Conservation (phyloP, 2,797 vertebrate species). For the Steatocranus sp. region DNA sequence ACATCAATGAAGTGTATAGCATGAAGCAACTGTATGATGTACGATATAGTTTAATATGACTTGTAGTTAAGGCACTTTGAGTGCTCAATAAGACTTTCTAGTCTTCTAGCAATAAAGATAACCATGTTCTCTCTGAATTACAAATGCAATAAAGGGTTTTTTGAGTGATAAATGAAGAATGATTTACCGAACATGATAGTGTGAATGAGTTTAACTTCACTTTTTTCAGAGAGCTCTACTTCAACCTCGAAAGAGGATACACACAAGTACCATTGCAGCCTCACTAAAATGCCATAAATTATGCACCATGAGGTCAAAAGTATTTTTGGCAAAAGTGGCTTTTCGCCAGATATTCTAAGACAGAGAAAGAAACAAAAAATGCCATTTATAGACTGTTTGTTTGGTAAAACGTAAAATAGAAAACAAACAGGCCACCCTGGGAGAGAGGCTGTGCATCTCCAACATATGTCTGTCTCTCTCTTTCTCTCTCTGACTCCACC, state of each 20-base stretch:
- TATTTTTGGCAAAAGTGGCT: background rate
- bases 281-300: background rate
- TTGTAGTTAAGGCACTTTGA: background rate
- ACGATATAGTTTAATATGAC: background rate
- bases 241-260: background rate
- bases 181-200: background rate
- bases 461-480: background rate
- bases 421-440: background rate
- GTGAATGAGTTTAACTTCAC: background rate
- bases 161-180: background rate
- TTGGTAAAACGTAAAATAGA: background rate
- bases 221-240: background rate
- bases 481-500: background rate
- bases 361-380: background rate
- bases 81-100: background rate
- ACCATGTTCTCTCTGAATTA: background rate
- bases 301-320: background rate
- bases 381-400: background rate
- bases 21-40: background rate
- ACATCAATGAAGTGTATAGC: background rate
- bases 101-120: background rate
- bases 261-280: background rate
- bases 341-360: background rate
- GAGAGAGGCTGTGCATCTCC: background rate
- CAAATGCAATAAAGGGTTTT: fast-evolving